These are phyloP conservation scores for Microvelia longipes DNA, from an alignment of 1,140 invertebrate genomes.

Conservation along the genomic window DNA sequence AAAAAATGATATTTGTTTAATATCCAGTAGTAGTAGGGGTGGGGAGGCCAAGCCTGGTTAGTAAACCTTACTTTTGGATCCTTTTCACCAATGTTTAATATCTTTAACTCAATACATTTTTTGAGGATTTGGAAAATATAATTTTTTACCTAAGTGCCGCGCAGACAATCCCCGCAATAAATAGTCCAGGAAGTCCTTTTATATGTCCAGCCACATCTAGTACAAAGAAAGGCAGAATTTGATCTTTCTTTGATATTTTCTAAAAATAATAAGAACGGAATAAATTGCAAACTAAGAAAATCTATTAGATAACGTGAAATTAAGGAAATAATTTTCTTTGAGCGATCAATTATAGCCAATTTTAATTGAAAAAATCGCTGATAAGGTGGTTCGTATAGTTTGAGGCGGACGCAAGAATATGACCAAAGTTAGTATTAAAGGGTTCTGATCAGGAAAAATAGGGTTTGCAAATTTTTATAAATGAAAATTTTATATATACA, in stretches of 20 bases:
- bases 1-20: too few species aligned
- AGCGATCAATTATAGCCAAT: background rate
- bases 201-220: slow-evolving; percentile 46
- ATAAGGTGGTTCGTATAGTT: background rate
- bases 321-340: background rate
- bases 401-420: background rate
- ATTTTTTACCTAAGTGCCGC: slow-evolving; percentile 52
- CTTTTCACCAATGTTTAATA: too few species aligned
- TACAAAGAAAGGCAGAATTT: slow-evolving; percentile 53
- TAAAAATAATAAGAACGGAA: slow-evolving; percentile 6
- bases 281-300: background rate
- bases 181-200: slow-evolving; percentile 61
- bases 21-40: too few species aligned
- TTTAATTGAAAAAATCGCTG: background rate
- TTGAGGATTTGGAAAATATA: too few species aligned
- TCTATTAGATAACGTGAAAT: background rate
- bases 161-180: slow-evolving; percentile 57
- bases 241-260: slow-evolving; percentile 36
- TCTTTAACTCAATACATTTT: too few species aligned
- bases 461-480: too few species aligned
- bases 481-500: too few species aligned
- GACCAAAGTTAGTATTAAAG: too few species aligned
- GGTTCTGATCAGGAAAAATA: too few species aligned
- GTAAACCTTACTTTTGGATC: too few species aligned
- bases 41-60: too few species aligned